phyloP scores from a whole-genome alignment of 2,113 vertebrate genomes.

The Nycticebus coucang region DNA sequence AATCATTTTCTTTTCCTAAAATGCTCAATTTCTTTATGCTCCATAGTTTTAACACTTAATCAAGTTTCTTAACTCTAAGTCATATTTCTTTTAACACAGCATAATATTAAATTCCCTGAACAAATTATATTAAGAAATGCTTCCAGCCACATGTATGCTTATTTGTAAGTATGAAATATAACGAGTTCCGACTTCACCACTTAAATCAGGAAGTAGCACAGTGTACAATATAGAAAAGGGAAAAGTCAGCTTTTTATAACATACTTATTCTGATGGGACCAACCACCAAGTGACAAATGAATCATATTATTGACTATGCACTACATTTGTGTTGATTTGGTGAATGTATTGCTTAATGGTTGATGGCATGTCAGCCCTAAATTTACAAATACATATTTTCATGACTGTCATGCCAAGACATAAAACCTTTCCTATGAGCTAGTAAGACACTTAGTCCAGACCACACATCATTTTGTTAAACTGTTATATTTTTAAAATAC shows the following conservation, averaged over 20 bases:
- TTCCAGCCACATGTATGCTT: not conserved
- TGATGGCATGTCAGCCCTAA: conserved; percentile 34
- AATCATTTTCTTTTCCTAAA: conserved; percentile 43
- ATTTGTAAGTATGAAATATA: conserved; percentile 59
- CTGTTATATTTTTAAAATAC: not conserved
- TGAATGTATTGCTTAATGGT: conserved; percentile 6
- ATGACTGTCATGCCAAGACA: not conserved
- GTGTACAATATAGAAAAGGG: not conserved
- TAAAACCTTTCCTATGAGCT: conserved; percentile 38
- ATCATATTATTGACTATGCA: not conserved
- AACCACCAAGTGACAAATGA: conserved; percentile 54
- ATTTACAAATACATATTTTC: conserved; percentile 54
- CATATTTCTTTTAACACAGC: not conserved
- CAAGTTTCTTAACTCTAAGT: not conserved
- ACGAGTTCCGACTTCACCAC: conserved; percentile 36
- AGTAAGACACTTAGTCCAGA: not conserved
- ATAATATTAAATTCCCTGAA: conserved; percentile 44
- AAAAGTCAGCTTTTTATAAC: conserved; percentile 41
- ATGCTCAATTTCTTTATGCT: conserved; percentile 1
- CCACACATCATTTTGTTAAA: conserved; percentile 17
- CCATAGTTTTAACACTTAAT: conserved; percentile 32
- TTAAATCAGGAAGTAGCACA: conserved; percentile 48
- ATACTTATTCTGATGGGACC: conserved; percentile 49
- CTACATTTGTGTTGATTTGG: conserved; percentile 40
- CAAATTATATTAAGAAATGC: conserved; percentile 33